phyloP scores from a whole-genome alignment of 2,888 invertebrate species.

The Caenorhabditis japonica region DNA sequence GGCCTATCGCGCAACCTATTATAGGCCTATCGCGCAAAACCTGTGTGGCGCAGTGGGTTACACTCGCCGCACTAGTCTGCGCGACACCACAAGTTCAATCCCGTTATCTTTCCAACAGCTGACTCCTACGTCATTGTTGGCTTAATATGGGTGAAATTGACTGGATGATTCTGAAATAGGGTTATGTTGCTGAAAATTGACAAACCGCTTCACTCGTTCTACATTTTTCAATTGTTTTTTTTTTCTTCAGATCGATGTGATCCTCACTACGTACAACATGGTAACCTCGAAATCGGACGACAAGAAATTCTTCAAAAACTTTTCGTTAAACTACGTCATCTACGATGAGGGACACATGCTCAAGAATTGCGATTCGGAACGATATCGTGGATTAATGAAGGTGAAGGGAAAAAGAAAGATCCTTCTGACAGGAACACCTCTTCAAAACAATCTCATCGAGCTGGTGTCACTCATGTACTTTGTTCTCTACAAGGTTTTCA shows the following conservation, averaged over 20 bases:
- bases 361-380: constrained; percentile 93
- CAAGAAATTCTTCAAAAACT: constrained; percentile 88
- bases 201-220: too few relatives aligned
- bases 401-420: constrained; percentile 86
- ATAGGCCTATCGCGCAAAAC: too few relatives aligned
- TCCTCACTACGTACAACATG: constrained; percentile 81
- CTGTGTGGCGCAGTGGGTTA: not conserved
- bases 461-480: constrained; percentile 92
- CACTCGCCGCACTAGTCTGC: not conserved
- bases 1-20: too few relatives aligned
- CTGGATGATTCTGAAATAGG: not conserved
- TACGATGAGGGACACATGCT: constrained; percentile 96
- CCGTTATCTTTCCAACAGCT: constrained; percentile 53
- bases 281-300: constrained; percentile 89
- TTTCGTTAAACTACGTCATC: constrained; percentile 87
- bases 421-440: constrained; percentile 92
- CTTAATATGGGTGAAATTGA: constrained; percentile 48
- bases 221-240: too few relatives aligned
- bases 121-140: constrained; percentile 30
- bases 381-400: constrained; percentile 78
- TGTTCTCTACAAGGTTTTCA: constrained; percentile 87
- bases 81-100: constrained; percentile 13
- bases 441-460: constrained; percentile 95
- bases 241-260: constrained; percentile 65
- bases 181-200: too few relatives aligned